Percentiles rank a stretch among this genome's conserved stretches.
These are phyloP conservation scores for Gymnocephalus cernua DNA, from an alignment of 2,113 vertebrate species.

Conservation along the genomic window DNA sequence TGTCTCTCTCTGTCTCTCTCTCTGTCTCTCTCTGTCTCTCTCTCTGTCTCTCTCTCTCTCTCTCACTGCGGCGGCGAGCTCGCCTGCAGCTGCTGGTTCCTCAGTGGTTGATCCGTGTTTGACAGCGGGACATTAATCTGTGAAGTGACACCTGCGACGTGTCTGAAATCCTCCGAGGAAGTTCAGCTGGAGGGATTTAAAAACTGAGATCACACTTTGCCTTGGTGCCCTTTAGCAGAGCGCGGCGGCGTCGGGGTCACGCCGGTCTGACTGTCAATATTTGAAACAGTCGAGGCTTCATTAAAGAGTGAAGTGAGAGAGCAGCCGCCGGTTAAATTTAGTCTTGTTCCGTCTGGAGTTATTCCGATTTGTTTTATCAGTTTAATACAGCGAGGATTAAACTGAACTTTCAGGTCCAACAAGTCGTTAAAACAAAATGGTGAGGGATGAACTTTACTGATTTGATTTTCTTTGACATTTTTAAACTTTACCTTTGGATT, in stretches of 20 bases:
- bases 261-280: not conserved
- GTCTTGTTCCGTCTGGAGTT: not conserved
- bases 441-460: not conserved
- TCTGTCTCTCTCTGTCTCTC: no score
- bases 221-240: slow-evolving; percentile 21
- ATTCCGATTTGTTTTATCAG: not conserved
- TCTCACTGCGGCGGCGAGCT: not conserved
- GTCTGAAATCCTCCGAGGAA: slow-evolving; percentile 23
- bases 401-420: not conserved
- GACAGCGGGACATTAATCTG: slow-evolving; percentile 17
- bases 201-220: not conserved
- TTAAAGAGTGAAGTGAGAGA: no score
- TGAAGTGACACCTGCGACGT: slow-evolving; percentile 14
- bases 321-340: not conserved
- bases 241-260: not conserved
- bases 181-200: slow-evolving; percentile 26
- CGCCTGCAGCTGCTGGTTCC: not conserved
- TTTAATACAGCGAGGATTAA: not conserved
- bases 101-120: not conserved
- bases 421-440: no score
- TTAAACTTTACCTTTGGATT: not conserved
- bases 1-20: no score
- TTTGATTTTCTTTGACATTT: not conserved
- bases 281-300: not conserved
- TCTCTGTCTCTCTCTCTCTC: no score